phyloP scores from a whole-genome alignment of 1,140 invertebrate species.

The Bombyx mandarina region DNA sequence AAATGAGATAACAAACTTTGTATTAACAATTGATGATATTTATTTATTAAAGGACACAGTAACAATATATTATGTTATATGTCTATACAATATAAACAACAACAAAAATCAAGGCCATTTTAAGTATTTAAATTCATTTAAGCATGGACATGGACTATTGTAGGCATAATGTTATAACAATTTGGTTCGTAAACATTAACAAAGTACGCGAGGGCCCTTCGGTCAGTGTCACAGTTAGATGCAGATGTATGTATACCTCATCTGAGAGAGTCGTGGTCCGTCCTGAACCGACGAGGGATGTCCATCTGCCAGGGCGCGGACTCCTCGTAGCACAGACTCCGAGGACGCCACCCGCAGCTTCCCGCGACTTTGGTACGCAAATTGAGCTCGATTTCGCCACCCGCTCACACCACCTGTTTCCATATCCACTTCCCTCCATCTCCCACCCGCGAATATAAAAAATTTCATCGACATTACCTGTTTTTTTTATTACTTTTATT shows the following conservation, averaged over 20 bases:
- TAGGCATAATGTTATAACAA: not conserved
- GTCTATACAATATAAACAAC: not conserved
- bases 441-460: slow-evolving; percentile 26
- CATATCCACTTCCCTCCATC: slow-evolving; percentile 36
- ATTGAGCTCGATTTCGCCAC: slow-evolving; percentile 21
- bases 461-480: slow-evolving; percentile 25
- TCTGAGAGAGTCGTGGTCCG: slow-evolving; percentile 14
- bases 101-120: not conserved
- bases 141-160: not conserved
- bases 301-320: slow-evolving; percentile 19
- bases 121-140: slow-evolving; percentile 2
- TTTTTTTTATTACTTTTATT: not conserved
- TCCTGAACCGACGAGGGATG: slow-evolving; percentile 16
- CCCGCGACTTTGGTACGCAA: slow-evolving; percentile 21
- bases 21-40: not conserved
- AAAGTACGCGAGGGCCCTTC: no score
- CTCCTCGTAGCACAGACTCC: slow-evolving; percentile 23
- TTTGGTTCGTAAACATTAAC: slow-evolving; percentile 1
- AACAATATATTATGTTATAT: no score
- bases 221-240: no score
- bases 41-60: no score
- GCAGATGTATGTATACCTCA: slow-evolving; percentile 15
- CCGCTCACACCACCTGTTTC: slow-evolving; percentile 25
- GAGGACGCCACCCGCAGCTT: slow-evolving; percentile 15
- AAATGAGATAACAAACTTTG: no score